These are phyloP conservation scores for Troides aeacus DNA, from an alignment of 2,888 invertebrate genomes.

Conservation along the genomic window DNA sequence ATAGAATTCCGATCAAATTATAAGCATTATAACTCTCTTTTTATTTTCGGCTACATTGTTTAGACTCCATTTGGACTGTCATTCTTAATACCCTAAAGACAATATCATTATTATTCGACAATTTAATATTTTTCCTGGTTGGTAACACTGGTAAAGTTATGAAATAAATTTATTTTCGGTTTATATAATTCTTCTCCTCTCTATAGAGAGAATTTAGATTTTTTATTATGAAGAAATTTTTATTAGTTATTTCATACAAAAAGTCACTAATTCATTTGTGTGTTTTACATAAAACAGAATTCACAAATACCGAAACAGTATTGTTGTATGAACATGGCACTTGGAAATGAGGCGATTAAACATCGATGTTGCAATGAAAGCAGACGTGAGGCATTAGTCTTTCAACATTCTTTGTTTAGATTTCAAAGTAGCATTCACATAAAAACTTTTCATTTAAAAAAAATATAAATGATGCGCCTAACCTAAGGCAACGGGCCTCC, in stretches of 20 bases:
- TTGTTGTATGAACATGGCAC: slow-evolving; percentile 34
- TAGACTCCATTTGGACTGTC: slow-evolving; percentile 31
- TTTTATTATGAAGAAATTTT: too few species aligned
- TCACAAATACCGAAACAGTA: slow-evolving; percentile 32
- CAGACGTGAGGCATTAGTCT: slow-evolving; percentile 71
- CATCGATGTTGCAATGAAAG: slow-evolving; percentile 67
- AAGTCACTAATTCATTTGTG: background rate
- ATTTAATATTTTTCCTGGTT: background rate
- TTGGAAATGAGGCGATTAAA: slow-evolving; percentile 70
- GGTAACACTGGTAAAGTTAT: too few species aligned
- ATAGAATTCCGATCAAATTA: slow-evolving; percentile 72
- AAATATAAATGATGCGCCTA: slow-evolving; percentile 75
- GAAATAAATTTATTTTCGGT: too few species aligned
- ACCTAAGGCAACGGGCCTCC: slow-evolving; percentile 61
- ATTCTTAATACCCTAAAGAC: slow-evolving; percentile 21
- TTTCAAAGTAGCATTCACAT: slow-evolving; percentile 45
- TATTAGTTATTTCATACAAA: too few species aligned
- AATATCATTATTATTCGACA: slow-evolving; percentile 23
- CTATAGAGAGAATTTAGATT: too few species aligned
- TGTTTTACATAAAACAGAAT: slow-evolving; percentile 2
- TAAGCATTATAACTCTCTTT: slow-evolving; percentile 67
- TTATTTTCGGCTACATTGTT: slow-evolving; percentile 55
- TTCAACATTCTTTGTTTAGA: slow-evolving; percentile 74
- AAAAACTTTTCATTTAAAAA: slow-evolving; percentile 71
- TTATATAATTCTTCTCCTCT: too few species aligned